Conservation (phyloP, 2,113 vertebrate species). For the Megalops atlanticus region DNA sequence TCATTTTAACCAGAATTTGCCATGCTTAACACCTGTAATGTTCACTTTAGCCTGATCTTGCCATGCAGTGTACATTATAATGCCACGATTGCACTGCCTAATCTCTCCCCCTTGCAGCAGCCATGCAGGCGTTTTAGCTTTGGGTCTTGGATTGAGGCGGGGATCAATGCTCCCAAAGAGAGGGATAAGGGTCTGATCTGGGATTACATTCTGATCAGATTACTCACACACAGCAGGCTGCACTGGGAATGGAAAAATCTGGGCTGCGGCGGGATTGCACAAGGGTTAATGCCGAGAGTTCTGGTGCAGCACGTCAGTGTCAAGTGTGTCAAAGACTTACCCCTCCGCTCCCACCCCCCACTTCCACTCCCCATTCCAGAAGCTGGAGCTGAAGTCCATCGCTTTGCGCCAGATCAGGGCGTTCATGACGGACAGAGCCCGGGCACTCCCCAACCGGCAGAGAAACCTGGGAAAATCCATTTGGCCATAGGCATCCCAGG, state of each 20-base stretch:
- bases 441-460: background rate
- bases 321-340: background rate
- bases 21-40: background rate
- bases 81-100: background rate
- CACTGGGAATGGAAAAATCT: background rate
- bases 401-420: background rate
- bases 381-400: no score
- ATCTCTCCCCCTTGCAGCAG: background rate
- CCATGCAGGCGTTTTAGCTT: background rate
- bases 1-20: background rate
- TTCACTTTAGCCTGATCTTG: background rate
- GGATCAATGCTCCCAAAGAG: constrained; percentile 32
- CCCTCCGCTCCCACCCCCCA: background rate
- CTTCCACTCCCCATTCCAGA: no score
- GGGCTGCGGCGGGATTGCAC: background rate
- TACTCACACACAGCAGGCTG: background rate
- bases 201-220: constrained; percentile 31
- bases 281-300: background rate
- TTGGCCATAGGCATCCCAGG: no score
- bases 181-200: constrained; percentile 10
- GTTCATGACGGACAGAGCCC: background rate
- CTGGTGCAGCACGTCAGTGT: no score
- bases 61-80: no score
- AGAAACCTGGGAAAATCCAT: no score
- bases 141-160: constrained; percentile 10